Evolutionary conservation across 2,797 vertebrate species (phyloP), one percentile per base, ranked within the genome.

Genomic region (Brachymystax lenok): DNA sequence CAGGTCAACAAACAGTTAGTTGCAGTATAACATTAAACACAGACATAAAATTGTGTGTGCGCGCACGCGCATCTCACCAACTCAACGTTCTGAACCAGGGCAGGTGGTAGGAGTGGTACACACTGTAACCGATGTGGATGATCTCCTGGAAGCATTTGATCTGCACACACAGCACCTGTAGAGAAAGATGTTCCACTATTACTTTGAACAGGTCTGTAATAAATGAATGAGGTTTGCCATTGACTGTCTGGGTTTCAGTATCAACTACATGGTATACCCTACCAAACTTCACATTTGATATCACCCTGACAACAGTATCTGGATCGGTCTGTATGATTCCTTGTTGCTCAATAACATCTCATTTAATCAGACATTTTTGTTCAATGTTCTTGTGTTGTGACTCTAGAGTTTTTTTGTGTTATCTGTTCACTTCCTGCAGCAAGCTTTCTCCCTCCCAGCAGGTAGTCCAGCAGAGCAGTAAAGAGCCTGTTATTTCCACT

Each of bases 71-170:
- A 63, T 35, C 96, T 95, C 90, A 99, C 98, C 98, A 99, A 88
- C 98, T 99, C 83, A 99, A 92, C 0, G 97, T 98, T 87, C 98
- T 94, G 93, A 99, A 99, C 98, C 98, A 99, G 75, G 98, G 98
- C 73, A 99, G 94, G 87, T 99, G 95, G 1, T 99, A 95, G 35
- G 95, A 95, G 90, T 98, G 98, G 87, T 99, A 99, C 73, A 99
- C 98, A 0, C 95, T 99, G 90, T 99, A 99, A 79, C 97, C 98
- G 4, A 99, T 99, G 1, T 95, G 97, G 93, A 99, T 99, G 85
- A 99, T 99, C 92, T 99, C 98, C 0, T 99, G 97, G 93, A 99
- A 99, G 89, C 98, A 99, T 79, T 99, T 99, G 86, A 99, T 99
- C 94, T 99, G 98, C 76, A 99, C 97, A 82, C 96, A 96, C 87